Evolutionary conservation across 64 coral and sea anemone genomes (phyloP).

Genomic region (Pocillopora damicornis): DNA sequence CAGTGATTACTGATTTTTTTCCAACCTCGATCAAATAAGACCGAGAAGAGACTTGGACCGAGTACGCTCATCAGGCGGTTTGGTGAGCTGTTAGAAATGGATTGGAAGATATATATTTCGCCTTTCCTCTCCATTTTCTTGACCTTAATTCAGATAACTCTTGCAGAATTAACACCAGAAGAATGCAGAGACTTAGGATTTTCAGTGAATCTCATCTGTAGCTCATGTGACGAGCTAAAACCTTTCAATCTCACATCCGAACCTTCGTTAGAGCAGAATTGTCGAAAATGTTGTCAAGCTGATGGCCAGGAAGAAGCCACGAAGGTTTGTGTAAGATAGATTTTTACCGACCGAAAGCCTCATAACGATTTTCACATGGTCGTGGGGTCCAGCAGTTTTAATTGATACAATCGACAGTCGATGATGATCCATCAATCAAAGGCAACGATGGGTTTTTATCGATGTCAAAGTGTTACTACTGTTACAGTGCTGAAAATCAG

Average conservation of each 20-base stretch:
- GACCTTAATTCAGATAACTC: conserved; percentile 57
- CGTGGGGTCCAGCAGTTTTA: too few species aligned
- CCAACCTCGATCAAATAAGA: not conserved
- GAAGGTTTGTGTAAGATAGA: conserved; percentile 60
- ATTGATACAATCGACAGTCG: too few species aligned
- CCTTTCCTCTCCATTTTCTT: conserved; percentile 84
- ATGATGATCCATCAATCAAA: too few species aligned
- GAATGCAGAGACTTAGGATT: conserved; percentile 88
- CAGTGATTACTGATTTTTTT: too few species aligned
- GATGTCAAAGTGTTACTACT: too few species aligned
- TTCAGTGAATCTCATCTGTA: conserved; percentile 86
- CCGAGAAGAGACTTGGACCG: not conserved
- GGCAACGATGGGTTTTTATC: too few species aligned
- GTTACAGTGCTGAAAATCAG: too few species aligned
- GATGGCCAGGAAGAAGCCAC: conserved; percentile 70
- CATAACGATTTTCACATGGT: too few species aligned
- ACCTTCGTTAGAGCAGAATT: conserved; percentile 67
- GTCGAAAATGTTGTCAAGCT: conserved; percentile 84
- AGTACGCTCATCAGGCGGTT: too few species aligned
- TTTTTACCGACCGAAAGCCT: too few species aligned
- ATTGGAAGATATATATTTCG: conserved; percentile 61
- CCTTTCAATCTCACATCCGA: conserved; percentile 82
- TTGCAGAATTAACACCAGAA: conserved; percentile 77
- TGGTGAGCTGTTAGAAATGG: conserved; percentile 63
- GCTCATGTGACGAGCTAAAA: conserved; percentile 90